A percentile compares a stretch with the other conserved stretches of the same genome.
phyloP scores from a whole-genome alignment of 2,888 invertebrate genomes.

The Aquatica leii region DNA sequence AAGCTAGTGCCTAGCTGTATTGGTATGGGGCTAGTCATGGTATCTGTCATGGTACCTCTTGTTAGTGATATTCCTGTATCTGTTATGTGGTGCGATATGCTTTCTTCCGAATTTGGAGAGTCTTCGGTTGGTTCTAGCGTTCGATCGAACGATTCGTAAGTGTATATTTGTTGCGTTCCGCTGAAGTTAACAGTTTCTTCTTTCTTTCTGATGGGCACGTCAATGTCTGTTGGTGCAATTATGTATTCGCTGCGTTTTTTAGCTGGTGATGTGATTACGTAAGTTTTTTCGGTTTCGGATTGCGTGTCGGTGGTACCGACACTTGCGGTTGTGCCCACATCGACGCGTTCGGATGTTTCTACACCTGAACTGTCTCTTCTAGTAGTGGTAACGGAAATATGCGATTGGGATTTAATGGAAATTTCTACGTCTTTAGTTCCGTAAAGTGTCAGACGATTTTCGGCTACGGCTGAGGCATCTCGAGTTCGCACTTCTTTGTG shows the following conservation, averaged over 20 bases:
- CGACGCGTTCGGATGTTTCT: constrained; percentile 61
- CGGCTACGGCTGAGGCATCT: constrained; percentile 63
- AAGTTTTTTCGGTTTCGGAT: constrained; percentile 44
- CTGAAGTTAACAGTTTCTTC: constrained; percentile 64
- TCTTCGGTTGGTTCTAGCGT: constrained; percentile 36
- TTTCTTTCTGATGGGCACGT: constrained; percentile 56
- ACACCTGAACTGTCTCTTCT: constrained; percentile 59
- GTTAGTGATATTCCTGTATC: constrained; percentile 67
- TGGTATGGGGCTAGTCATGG: constrained; percentile 59
- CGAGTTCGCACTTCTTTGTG: constrained; percentile 64
- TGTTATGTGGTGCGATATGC: constrained; percentile 63
- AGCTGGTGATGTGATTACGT: constrained; percentile 3
- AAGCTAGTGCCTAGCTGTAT: constrained; percentile 56
- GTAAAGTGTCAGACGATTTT: constrained; percentile 64
- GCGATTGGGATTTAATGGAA: constrained; percentile 64
- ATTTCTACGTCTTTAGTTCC: constrained; percentile 65
- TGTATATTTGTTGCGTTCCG: constrained; percentile 63
- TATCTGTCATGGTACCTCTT: constrained; percentile 61
- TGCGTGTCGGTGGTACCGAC: constrained; percentile 57
- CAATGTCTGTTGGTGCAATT: constrained; percentile 53
- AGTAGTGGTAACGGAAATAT: constrained; percentile 63
- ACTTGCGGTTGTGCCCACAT: constrained; percentile 60
- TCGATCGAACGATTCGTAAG: constrained; percentile 60
- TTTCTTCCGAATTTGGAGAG: constrained; percentile 62
- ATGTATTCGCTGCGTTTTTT: constrained; percentile 56